A percentile compares a stretch with the other conserved stretches of the same genome.
Conservation (phyloP, 1,140 invertebrate species). For the Eurosta solidaginis region DNA sequence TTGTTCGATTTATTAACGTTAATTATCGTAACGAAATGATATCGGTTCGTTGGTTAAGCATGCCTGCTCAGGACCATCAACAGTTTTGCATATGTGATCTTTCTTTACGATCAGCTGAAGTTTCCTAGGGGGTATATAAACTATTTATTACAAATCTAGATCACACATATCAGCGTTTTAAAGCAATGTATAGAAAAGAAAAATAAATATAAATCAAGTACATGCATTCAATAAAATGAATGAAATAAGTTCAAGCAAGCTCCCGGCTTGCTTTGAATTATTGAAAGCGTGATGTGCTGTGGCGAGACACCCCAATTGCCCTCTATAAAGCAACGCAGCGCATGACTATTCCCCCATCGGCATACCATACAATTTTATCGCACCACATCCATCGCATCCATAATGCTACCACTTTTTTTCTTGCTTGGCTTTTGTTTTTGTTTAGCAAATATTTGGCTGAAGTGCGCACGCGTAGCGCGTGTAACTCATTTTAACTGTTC, state of each 20-base stretch:
- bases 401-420: not conserved
- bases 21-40: too few species aligned
- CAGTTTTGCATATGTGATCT: too few species aligned
- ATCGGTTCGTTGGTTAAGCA: too few species aligned
- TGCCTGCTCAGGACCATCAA: too few species aligned
- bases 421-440: not conserved
- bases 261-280: not conserved
- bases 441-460: not conserved
- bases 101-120: too few species aligned
- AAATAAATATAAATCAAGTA: not conserved
- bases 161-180: not conserved
- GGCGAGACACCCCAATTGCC: too few species aligned
- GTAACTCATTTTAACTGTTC: conserved; percentile 26
- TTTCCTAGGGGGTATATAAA: not conserved
- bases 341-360: not conserved
- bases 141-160: not conserved
- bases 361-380: not conserved
- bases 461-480: conserved; percentile 4
- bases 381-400: not conserved
- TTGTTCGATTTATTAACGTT: too few species aligned
- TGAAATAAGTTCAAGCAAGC: not conserved
- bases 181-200: not conserved
- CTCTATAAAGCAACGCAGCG: not conserved
- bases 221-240: not conserved
- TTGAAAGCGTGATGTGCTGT: too few species aligned